Percentiles rank a stretch among this genome's conserved stretches.
phyloP scores from a whole-genome alignment of 2,113 vertebrate genomes.

The Gallinago jamesoni region DNA sequence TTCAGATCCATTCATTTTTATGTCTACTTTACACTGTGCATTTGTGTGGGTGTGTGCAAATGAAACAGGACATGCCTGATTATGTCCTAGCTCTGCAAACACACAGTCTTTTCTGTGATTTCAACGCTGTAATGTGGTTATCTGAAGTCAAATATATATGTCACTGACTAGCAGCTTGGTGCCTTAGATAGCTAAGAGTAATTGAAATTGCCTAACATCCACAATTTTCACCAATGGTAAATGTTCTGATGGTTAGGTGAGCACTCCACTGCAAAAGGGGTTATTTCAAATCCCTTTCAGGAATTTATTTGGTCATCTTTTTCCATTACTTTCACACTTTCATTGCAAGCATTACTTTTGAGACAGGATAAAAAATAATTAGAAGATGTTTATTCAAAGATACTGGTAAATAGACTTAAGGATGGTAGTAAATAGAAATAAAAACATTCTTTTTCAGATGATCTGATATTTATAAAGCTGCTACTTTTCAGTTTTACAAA shows the following conservation, averaged over 20 bases:
- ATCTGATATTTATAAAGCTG: not conserved
- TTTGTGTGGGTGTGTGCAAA: not conserved
- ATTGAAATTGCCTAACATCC: not conserved
- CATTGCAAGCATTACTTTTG: not conserved
- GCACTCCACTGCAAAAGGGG: not conserved
- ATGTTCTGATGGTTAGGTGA: not conserved
- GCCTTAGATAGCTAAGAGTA: not conserved
- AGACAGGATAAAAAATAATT: not conserved
- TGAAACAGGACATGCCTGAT: not conserved
- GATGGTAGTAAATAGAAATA: not conserved
- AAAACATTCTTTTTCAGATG: not conserved
- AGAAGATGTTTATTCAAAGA: not conserved
- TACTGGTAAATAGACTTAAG: not conserved
- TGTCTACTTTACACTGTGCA: not conserved
- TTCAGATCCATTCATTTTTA: not conserved
- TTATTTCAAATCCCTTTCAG: not conserved
- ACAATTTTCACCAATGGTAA: not conserved
- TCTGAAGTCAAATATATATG: not conserved
- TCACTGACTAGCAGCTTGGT: not conserved
- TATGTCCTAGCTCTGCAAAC: not conserved
- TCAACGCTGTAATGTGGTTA: not conserved
- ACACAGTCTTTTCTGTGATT: not conserved
- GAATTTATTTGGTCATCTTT: not conserved
- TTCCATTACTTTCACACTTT: not conserved
- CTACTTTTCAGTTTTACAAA: not conserved